phyloP scores from a whole-genome alignment of 1,140 invertebrate genomes.

The Scylla paramamosain region DNA sequence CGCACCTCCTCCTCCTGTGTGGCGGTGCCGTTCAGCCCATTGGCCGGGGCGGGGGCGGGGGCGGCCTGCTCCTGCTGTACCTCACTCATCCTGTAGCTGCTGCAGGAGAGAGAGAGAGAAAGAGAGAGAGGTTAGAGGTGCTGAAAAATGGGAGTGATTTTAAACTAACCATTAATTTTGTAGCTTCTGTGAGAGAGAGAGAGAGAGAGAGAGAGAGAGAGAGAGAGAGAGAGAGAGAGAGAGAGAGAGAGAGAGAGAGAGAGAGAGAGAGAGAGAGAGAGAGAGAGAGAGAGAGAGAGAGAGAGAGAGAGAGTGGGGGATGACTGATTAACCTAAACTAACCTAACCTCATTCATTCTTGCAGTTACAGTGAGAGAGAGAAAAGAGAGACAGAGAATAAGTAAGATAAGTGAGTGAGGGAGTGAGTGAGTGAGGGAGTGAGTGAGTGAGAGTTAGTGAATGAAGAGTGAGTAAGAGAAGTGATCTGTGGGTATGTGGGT shows the following conservation, averaged over 20 bases:
- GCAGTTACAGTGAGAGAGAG: slow-evolving; percentile 2
- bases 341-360: slow-evolving; percentile 73
- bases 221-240: slow-evolving; percentile 43
- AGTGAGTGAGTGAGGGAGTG: neutral
- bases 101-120: slow-evolving; percentile 39
- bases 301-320: slow-evolving; percentile 35
- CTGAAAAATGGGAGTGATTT: no score
- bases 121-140: slow-evolving; percentile 8
- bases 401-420: neutral
- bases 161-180: no score
- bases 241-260: slow-evolving; percentile 25
- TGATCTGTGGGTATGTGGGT: no score
- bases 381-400: neutral
- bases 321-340: neutral
- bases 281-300: slow-evolving; percentile 54
- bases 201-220: slow-evolving; percentile 37
- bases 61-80: slow-evolving; percentile 48
- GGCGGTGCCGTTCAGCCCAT: slow-evolving; percentile 73
- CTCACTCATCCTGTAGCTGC: slow-evolving; percentile 67
- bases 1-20: slow-evolving; percentile 75
- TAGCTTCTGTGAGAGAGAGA: slow-evolving; percentile 16
- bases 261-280: slow-evolving; percentile 41
- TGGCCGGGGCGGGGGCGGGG: slow-evolving; percentile 51
- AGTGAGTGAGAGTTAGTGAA: no score
- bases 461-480: no score